phyloP scores from a whole-genome alignment of 2,888 invertebrate species.

The Oligia fasciuncula region DNA sequence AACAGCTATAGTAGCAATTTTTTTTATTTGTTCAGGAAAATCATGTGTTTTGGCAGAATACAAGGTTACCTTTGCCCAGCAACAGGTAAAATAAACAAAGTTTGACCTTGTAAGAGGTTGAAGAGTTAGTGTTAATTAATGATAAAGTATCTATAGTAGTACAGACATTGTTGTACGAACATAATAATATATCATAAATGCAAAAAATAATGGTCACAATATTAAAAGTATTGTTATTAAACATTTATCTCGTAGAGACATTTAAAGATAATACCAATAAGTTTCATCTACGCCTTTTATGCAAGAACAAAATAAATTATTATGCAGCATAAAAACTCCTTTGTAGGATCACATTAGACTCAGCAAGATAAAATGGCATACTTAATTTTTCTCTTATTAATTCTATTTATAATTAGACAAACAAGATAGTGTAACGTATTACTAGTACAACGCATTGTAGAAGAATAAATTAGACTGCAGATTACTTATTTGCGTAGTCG shows the following conservation, averaged over 20 bases:
- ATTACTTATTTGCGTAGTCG: slow-evolving; percentile 31
- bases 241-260: background rate
- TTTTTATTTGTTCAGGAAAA: background rate
- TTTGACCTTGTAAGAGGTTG: slow-evolving; percentile 3
- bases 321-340: background rate
- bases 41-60: background rate
- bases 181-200: background rate
- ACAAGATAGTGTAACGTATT: slow-evolving; percentile 23
- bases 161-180: background rate
- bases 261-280: background rate
- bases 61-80: background rate
- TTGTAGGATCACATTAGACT: background rate
- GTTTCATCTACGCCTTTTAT: slow-evolving; percentile 17
- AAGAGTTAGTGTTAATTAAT: background rate
- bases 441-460: slow-evolving; percentile 5
- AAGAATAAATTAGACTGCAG: slow-evolving; percentile 26
- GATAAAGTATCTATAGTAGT: background rate
- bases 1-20: background rate
- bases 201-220: background rate
- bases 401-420: slow-evolving; percentile 30
- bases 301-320: background rate
- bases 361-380: background rate
- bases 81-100: slow-evolving; percentile 9
- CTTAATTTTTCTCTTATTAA: background rate
- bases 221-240: background rate